Base-by-base conservation (phyloP, 2,888 invertebrate genomes). In the Alsophila aescularia region DNA sequence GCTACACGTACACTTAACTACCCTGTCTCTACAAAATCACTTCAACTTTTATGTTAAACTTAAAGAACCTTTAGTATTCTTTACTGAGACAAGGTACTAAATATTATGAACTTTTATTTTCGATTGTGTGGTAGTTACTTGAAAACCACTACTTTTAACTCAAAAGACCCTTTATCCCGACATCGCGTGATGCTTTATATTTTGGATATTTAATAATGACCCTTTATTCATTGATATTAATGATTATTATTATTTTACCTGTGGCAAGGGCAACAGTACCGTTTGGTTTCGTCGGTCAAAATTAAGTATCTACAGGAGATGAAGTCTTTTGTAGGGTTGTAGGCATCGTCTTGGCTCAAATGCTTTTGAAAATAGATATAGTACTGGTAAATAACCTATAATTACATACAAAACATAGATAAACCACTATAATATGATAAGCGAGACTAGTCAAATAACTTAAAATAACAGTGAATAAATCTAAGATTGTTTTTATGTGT, bases 141-240 rank as follows among this genome's bases (percentile, higher is more conserved):
- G 14, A 29, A n/a, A 48, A 43, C 40, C 55, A 36, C 44, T 15
- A 45, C 15, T 50, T 44, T 27, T 24, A 16, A 27, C 36, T 67
- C 58, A 72, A 72, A 70, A 64, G 69, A 48, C 14, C 67, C 66
- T 67, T 79, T 75, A 48, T 62, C 39, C 48, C 44, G 49, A 18
- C 55, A 67, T 81, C 70, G 83, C 83, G 83, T 83, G 82, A 77
- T 61, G 54, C 57, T 61, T 60, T 75, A 69, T 72, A 67, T 73
- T 71, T 69, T 53, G 66, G 54, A 54, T 52, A 57, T 58, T 61
- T 49, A 65, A 68, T 77, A 72, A 78, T 69, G 67, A 74, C 67
- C 51, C 52, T 50, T 71, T 70, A 75, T 80, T 75, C 72, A 77
- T 70, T 71, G 51, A 68, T 72, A 58, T 59, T 56, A 43, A 41